These are phyloP conservation scores for Tiliacea citrago DNA, from an alignment of 2,888 invertebrate species.

Conservation along the genomic window DNA sequence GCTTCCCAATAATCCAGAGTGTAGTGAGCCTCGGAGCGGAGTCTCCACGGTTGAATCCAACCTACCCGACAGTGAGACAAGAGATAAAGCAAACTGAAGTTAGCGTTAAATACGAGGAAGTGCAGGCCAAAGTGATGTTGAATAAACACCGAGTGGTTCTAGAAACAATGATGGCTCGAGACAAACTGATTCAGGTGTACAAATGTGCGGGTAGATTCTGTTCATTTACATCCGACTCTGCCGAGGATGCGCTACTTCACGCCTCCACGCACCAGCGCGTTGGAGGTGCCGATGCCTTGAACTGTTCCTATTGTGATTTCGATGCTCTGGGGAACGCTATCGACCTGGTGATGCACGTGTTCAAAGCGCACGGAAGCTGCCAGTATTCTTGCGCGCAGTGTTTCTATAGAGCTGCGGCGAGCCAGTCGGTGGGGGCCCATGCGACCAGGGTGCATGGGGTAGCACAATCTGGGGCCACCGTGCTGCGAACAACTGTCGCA, in stretches of 20 bases:
- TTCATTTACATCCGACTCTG: conserved; percentile 80
- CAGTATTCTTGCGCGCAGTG: conserved; percentile 92
- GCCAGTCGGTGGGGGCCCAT: conserved; percentile 92
- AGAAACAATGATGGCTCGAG: conserved; percentile 86
- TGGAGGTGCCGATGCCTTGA: conserved; percentile 84
- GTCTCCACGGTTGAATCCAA: conserved; percentile 63
- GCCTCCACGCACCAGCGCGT: conserved; percentile 81
- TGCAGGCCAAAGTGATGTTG: conserved; percentile 79
- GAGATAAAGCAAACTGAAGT: conserved; percentile 56
- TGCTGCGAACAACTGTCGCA: conserved; percentile 70
- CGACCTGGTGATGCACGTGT: conserved; percentile 91
- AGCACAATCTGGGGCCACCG: conserved; percentile 57
- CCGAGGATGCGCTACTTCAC: conserved; percentile 81
- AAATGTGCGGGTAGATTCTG: conserved; percentile 87
- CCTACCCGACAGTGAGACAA: conserved; percentile 59
- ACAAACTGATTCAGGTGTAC: conserved; percentile 84
- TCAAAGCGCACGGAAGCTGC: conserved; percentile 91
- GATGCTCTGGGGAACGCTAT: conserved; percentile 78
- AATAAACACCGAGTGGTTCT: conserved; percentile 84
- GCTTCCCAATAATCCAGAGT: conserved; percentile 87
- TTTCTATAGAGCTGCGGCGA: conserved; percentile 92
- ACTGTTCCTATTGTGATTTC: conserved; percentile 91
- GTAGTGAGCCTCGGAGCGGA: conserved; percentile 88
- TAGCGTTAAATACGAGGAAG: conserved; percentile 79
- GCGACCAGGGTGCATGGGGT: conserved; percentile 80